Evolutionary conservation across 2,113 vertebrate species (phyloP).

Genomic region (Elaphurus davidianus): DNA sequence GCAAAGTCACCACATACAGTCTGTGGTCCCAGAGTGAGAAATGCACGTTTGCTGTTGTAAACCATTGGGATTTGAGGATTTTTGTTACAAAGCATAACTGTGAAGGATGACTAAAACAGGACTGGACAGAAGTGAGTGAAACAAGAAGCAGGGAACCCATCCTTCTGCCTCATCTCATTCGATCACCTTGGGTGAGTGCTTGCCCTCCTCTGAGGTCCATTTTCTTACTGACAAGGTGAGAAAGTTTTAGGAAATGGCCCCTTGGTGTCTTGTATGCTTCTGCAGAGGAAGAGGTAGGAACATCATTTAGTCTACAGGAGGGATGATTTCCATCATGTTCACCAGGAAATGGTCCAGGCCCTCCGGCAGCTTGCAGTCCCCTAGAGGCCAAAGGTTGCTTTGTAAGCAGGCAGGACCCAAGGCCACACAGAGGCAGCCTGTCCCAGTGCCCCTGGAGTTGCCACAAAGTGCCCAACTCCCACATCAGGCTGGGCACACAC

Average conservation of each 20-base stretch:
- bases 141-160: neutral
- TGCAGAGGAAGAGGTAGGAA: neutral
- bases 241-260: neutral
- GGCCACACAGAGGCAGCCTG: neutral
- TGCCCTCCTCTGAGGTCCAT: neutral
- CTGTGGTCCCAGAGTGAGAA: neutral
- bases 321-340: neutral
- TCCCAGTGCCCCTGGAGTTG: neutral
- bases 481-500: neutral
- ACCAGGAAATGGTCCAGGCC: neutral
- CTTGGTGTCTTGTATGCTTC: fast-evolving
- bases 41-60: fast-evolving
- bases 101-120: neutral
- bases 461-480: fast-evolving
- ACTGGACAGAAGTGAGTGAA: neutral
- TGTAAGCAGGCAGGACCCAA: neutral
- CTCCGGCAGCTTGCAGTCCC: fast-evolving
- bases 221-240: neutral
- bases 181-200: fast-evolving
- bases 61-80: no score
- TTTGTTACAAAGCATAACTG: neutral
- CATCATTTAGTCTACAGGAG: fast-evolving
- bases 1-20: neutral
- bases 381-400: fast-evolving
- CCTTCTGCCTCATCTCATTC: neutral